These are phyloP conservation scores for Fragum fragum DNA, from an alignment of 2,888 invertebrate genomes.

Conservation along the genomic window DNA sequence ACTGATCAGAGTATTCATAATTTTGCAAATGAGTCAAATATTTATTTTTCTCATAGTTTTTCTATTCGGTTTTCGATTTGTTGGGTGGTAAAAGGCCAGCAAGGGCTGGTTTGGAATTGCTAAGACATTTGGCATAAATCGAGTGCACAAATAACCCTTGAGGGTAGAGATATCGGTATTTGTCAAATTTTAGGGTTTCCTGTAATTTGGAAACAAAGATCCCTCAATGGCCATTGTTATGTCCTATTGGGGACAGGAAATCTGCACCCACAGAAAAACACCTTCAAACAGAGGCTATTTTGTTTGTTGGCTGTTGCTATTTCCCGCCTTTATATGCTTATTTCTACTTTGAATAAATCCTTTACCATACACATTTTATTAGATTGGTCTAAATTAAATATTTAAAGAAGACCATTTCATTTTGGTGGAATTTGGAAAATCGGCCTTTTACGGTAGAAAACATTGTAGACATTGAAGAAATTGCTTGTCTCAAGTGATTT, in stretches of 20 bases:
- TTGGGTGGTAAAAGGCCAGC: not conserved
- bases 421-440: too few relatives aligned
- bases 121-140: slow-evolving; percentile 18
- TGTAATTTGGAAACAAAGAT: slow-evolving; percentile 26
- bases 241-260: slow-evolving; percentile 10
- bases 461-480: too few relatives aligned
- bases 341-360: too few relatives aligned
- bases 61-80: too few relatives aligned
- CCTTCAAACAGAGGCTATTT: slow-evolving; percentile 2
- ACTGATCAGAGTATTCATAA: too few relatives aligned
- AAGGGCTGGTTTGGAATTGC: slow-evolving; percentile 6
- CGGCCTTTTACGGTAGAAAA: too few relatives aligned
- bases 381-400: too few relatives aligned
- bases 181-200: slow-evolving; percentile 7
- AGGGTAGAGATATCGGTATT: slow-evolving; percentile 30
- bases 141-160: slow-evolving; percentile 15
- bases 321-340: not conserved
- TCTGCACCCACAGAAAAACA: slow-evolving; percentile 5
- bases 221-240: slow-evolving; percentile 5
- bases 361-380: too few relatives aligned
- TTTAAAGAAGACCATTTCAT: too few relatives aligned
- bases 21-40: too few relatives aligned
- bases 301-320: not conserved
- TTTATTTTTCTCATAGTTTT: too few relatives aligned
- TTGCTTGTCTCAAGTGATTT: too few relatives aligned